A percentile compares a stretch with the other conserved stretches of the same genome.
Evolutionary conservation across 2,113 vertebrate species (phyloP).

Genomic region (Lasiurus cinereus): DNA sequence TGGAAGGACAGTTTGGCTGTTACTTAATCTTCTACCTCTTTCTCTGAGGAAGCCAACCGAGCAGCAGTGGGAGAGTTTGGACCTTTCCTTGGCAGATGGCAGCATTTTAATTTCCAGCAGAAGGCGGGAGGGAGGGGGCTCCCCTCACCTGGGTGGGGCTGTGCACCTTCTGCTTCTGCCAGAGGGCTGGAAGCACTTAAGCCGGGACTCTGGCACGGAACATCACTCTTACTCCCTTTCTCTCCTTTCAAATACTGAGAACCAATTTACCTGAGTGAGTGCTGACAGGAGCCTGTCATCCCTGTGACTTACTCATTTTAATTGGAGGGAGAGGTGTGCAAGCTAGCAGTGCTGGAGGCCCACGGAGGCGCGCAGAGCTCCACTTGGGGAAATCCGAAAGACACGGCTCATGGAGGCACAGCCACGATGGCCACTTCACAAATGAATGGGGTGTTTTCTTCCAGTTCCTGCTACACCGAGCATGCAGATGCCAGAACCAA

Average conservation of each 20-base stretch:
- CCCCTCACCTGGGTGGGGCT: not conserved
- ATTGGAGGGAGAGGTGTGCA: slow-evolving; percentile 76
- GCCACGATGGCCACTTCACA: slow-evolving; percentile 66
- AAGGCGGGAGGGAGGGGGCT: slow-evolving; percentile 2
- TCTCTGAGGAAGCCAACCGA: not conserved
- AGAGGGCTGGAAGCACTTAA: not conserved
- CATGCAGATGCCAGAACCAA: slow-evolving; percentile 64
- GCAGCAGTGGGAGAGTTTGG: not conserved
- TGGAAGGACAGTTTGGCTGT: not conserved
- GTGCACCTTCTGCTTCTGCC: not conserved
- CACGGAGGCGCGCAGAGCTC: fast-evolving
- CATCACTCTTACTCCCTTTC: not conserved
- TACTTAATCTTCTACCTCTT: not conserved
- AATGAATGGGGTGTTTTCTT: not conserved
- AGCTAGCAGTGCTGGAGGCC: slow-evolving; percentile 63
- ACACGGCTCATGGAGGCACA: slow-evolving; percentile 76
- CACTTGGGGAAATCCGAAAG: not conserved
- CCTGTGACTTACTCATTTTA: slow-evolving; percentile 79
- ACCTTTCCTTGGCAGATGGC: not conserved
- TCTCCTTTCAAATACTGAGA: not conserved
- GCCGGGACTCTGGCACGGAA: not conserved
- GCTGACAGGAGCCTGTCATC: slow-evolving; percentile 52
- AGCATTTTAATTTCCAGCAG: slow-evolving; percentile 47
- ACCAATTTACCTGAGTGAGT: not conserved
- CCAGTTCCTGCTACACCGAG: slow-evolving; percentile 71